Conservation (phyloP, 2,797 vertebrate genomes). For the Allobates femoralis region DNA sequence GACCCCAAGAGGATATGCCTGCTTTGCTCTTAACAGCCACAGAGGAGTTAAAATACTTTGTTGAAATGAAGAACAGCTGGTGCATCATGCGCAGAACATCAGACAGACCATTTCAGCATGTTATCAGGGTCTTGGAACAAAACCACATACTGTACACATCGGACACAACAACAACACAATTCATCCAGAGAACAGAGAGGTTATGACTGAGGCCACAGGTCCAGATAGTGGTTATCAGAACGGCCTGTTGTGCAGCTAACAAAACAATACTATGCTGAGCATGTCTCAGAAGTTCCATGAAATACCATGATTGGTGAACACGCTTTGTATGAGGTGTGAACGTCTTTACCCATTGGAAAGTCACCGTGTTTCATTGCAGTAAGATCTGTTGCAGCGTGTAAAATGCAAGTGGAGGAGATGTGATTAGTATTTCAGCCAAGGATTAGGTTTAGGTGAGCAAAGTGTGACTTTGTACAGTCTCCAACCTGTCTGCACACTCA, state of each 20-base stretch:
- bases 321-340: slow-evolving; percentile 8
- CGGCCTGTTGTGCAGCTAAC: slow-evolving; percentile 20
- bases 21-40: slow-evolving; percentile 15
- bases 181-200: slow-evolving; percentile 36
- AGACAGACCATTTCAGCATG: slow-evolving; percentile 44
- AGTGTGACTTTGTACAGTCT: slow-evolving; percentile 60
- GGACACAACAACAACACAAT: slow-evolving; percentile 60
- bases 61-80: slow-evolving; percentile 59
- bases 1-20: not conserved
- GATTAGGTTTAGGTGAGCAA: not conserved
- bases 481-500: slow-evolving; percentile 69
- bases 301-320: not conserved
- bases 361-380: not conserved
- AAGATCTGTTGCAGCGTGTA: not conserved
- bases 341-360: not conserved
- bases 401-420: not conserved
- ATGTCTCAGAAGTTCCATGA: slow-evolving; percentile 27
- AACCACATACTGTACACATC: slow-evolving; percentile 60
- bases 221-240: slow-evolving; percentile 46
- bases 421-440: not conserved
- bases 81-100: slow-evolving; percentile 58
- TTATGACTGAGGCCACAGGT: slow-evolving; percentile 46
- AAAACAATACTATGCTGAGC: slow-evolving; percentile 12
- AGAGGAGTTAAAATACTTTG: slow-evolving; percentile 57
- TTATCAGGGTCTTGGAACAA: slow-evolving; percentile 55